Evolutionary conservation across 2,797 vertebrate genomes (phyloP), one percentile per base, ranked within the genome.

Genomic region (Eutrigla gurnardus): DNA sequence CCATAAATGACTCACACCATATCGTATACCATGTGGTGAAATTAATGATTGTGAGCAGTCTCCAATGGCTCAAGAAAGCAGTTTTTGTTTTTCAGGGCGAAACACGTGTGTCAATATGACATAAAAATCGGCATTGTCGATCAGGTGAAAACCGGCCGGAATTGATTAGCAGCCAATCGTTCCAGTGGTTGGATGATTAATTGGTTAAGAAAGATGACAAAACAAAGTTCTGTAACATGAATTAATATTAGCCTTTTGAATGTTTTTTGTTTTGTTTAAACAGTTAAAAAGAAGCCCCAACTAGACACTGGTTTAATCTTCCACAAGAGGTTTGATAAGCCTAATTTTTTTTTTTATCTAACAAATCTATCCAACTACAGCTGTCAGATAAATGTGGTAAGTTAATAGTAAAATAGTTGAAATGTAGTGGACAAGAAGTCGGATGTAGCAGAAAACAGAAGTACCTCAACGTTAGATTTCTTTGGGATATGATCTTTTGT

Each of bases 31-130:
- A 59, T 67, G 66, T 18, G 39, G 43, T 32, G 8, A 36, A 57
- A 76, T 77, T 64, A 75, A 67, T 66, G 40, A 65, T 70, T 62
- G 68, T 70, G 35, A 65, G 67, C 13, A 11, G 53, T 62, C 52
- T 73, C 55, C 32, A 42, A 40, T 52, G 55, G 36, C 36, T 66
- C 68, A 52, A 69, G 36, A 65, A 47, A 53, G n/a, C 47, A 55
- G 40, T 60, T 14, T 14, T 45, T 14, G 36, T 58, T 25, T 25
- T 25, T 25, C 25, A 25, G 25, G 25, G 25, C 25, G 25, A 2
- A 1, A 25, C 25, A 25, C 25, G 25, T 25, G 25, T 25, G 25
- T 25, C 25, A 25, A 25, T 25, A 25, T 25, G 25, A 25, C 25
- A 25, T 25, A 25, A 25, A 25, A 25, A 25, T 25, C 25, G 25